Conservation (phyloP, 2,888 invertebrate genomes). For the Dynastes tityus region DNA sequence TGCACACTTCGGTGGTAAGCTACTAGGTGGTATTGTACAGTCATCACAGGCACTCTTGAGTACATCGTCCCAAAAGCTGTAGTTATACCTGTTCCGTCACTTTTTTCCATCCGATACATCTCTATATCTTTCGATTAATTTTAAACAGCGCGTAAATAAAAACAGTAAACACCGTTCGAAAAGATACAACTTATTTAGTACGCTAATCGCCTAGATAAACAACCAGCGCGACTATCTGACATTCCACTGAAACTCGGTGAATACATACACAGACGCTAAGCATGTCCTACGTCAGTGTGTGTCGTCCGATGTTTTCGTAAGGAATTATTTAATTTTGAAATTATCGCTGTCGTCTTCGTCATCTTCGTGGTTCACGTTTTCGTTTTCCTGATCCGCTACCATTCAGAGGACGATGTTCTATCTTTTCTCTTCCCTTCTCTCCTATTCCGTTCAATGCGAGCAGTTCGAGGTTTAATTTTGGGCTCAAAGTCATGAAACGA, state of each 20-base stretch:
- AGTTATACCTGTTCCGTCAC: background rate
- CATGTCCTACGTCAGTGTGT: background rate
- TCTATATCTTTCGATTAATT: slow-evolving; percentile 24
- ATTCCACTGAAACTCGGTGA: background rate
- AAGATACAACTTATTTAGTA: slow-evolving; percentile 33
- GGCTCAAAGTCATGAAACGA: background rate
- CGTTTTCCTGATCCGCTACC: too few relatives aligned
- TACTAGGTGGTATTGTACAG: too few relatives aligned
- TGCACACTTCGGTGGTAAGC: too few relatives aligned
- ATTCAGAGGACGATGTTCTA: background rate
- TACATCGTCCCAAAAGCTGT: background rate
- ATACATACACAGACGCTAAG: too few relatives aligned
- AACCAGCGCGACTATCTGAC: background rate
- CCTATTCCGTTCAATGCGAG: slow-evolving; percentile 1
- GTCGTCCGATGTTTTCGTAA: slow-evolving; percentile 26
- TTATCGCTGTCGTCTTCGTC: background rate
- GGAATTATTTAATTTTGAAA: slow-evolving; percentile 40
- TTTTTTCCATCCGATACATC: background rate
- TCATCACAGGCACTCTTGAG: too few relatives aligned
- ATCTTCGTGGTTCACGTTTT: too few relatives aligned
- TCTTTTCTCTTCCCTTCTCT: background rate
- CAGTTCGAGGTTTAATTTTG: slow-evolving; percentile 15
- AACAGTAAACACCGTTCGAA: slow-evolving; percentile 22
- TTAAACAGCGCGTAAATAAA: slow-evolving; percentile 24
- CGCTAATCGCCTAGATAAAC: slow-evolving; percentile 19